A percentile compares a stretch with the other conserved stretches of the same genome.
Conservation (phyloP, 2,113 vertebrate genomes). For the Podilymbus podiceps region DNA sequence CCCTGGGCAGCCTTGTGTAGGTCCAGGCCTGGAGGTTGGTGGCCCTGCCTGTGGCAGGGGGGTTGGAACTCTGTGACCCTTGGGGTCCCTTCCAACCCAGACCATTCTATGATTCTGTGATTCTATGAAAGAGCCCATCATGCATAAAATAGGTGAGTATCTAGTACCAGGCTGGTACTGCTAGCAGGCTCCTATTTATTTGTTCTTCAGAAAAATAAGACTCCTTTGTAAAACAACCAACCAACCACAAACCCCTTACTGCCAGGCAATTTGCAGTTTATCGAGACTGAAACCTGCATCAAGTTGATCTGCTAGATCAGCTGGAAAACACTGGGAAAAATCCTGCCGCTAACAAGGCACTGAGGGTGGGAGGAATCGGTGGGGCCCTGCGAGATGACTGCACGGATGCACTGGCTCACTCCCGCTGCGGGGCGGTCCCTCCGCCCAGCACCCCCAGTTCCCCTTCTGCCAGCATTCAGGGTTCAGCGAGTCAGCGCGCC, state of each 20-base stretch:
- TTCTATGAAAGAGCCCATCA: neutral
- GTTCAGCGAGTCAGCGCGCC: neutral
- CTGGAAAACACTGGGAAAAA: neutral
- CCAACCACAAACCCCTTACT: no score
- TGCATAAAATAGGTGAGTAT: neutral
- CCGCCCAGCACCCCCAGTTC: no score
- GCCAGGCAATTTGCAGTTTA: neutral
- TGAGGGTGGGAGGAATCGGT: no score
- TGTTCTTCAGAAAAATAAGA: neutral
- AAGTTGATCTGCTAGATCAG: neutral
- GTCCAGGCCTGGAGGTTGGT: no score
- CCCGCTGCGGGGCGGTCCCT: accelerated
- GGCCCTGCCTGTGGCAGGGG: no score
- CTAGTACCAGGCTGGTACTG: neutral
- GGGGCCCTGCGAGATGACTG: neutral
- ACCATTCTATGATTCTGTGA: no score
- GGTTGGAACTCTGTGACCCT: no score
- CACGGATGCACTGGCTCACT: neutral
- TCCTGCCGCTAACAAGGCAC: accelerated
- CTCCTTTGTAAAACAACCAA: neutral
- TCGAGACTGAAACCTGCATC: neutral
- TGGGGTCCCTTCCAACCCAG: no score
- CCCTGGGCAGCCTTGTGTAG: no score
- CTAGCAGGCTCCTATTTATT: neutral
- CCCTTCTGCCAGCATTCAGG: neutral